Base-by-base conservation (phyloP, 2,888 invertebrate genomes). In the Tachina fera region DNA sequence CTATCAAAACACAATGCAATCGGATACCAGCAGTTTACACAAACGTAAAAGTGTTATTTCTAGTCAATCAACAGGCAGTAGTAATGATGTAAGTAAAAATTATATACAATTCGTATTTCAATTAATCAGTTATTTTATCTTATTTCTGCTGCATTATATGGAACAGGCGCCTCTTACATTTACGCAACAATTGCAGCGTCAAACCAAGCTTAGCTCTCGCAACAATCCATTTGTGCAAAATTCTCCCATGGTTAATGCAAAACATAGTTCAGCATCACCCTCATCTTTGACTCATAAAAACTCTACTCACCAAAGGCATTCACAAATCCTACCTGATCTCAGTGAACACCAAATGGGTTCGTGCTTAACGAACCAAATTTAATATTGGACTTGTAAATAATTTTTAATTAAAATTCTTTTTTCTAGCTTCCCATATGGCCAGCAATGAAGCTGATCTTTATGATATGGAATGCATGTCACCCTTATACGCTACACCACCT, bases 121-220 rank as follows among this genome's bases (percentile, higher is more conserved):
- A 51, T 39, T 41, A 22, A 74, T 43, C 47, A 67, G 11, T 45
- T 16, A 16, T 1, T 47, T 61, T 31, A 31, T 31, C 31, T 31
- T 31, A 2, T 31, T 11, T 9, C 22, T 41, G 9, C 10, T 72
- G 0, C 45, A 13, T 76, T 16, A 31, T 31, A 6, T 51, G 4
- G 13, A 45, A 58, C 91, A 93, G 87, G 93, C 95, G 86, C 96
- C 96, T 14, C 94, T 98, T 90, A 97, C 98, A 68, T 98, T 98
- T 93, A 98, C 98, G 3, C 98, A 98, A 92, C 98, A 98, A 93
- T 94, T 98, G 74, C 98, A 98, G 88, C 91, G 93, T 56, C 93
- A 93, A 88, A 92, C 92, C 70, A 93, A 92, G 85, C 90, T 92
- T 4, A 92, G 90, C 87, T 92, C 92, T 51, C 91, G 92, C 74